Conservation (phyloP, 2,888 invertebrate species). For the Pedicia rivosa region DNA sequence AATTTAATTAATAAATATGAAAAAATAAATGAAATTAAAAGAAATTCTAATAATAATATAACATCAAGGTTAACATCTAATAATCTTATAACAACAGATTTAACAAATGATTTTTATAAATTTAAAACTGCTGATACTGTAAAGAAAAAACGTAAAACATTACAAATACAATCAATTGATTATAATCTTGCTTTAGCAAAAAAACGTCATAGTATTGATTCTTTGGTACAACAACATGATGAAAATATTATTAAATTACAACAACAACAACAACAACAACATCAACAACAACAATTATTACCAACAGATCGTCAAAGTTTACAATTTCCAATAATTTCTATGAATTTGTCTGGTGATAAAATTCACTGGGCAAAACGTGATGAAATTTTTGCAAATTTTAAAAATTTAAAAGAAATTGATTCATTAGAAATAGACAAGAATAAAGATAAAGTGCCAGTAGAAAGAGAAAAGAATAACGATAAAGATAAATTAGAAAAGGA, state of each 20-base stretch:
- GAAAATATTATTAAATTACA: background rate
- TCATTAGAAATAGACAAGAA: no score
- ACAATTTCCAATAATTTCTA: slow-evolving; percentile 15
- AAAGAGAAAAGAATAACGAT: background rate
- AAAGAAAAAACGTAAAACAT: slow-evolving; percentile 3
- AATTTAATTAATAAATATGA: background rate
- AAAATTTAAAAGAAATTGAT: background rate
- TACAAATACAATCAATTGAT: background rate
- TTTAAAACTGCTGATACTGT: slow-evolving; percentile 25
- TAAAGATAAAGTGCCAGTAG: no score
- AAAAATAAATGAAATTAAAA: background rate
- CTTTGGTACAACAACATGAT: no score
- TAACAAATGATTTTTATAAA: slow-evolving; percentile 30
- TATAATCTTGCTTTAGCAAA: background rate
- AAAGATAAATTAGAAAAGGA: background rate
- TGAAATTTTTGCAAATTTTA: slow-evolving; percentile 15
- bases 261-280: background rate
- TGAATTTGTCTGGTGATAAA: slow-evolving; percentile 17
- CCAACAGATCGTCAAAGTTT: background rate
- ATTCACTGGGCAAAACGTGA: slow-evolving; percentile 24
- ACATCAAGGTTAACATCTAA: background rate
- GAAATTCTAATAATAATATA: background rate
- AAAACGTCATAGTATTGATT: background rate
- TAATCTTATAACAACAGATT: slow-evolving; percentile 14
- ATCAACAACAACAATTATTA: no score